Conservation (phyloP, 2,797 vertebrate species). For the Champsocephalus gunnari region DNA sequence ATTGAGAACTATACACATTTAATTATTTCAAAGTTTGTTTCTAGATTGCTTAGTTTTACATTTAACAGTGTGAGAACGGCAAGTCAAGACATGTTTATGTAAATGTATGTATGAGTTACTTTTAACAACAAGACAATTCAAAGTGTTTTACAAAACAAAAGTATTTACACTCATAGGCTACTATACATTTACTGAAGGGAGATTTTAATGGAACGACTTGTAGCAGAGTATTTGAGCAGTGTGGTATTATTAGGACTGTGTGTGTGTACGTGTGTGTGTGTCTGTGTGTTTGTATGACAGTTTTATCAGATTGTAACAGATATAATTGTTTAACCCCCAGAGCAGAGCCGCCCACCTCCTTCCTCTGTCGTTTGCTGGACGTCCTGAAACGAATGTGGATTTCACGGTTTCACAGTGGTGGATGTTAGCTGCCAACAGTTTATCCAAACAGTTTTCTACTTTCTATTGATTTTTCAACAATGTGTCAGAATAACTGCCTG, state of each 20-base stretch:
- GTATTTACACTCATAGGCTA: too few relatives aligned
- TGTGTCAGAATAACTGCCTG: constrained; percentile 59
- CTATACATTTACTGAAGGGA: too few relatives aligned
- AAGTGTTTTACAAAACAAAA: too few relatives aligned
- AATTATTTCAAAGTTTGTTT: too few relatives aligned
- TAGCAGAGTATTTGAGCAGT: not conserved
- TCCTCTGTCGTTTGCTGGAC: constrained; percentile 49
- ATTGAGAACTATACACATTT: too few relatives aligned
- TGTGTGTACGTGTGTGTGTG: not conserved
- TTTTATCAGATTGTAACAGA: constrained; percentile 50
- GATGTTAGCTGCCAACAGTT: constrained; percentile 60
- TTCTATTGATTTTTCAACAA: constrained; percentile 66
- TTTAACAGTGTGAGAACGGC: too few relatives aligned
- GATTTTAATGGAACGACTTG: too few relatives aligned
- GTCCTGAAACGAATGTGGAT: constrained; percentile 56
- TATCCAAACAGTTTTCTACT: constrained; percentile 56
- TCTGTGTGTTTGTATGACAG: constrained; percentile 12
- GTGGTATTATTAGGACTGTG: not conserved
- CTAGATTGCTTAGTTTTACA: too few relatives aligned
- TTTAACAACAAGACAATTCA: too few relatives aligned
- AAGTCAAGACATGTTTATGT: too few relatives aligned
- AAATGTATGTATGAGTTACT: too few relatives aligned
- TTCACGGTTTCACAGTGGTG: constrained; percentile 52
- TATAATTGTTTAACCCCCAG: constrained; percentile 34
- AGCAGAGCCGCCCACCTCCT: constrained; percentile 39